Percentiles rank a stretch among this genome's conserved stretches.
phyloP scores from a whole-genome alignment of 1,140 invertebrate genomes.

The Piezodorus guildinii region DNA sequence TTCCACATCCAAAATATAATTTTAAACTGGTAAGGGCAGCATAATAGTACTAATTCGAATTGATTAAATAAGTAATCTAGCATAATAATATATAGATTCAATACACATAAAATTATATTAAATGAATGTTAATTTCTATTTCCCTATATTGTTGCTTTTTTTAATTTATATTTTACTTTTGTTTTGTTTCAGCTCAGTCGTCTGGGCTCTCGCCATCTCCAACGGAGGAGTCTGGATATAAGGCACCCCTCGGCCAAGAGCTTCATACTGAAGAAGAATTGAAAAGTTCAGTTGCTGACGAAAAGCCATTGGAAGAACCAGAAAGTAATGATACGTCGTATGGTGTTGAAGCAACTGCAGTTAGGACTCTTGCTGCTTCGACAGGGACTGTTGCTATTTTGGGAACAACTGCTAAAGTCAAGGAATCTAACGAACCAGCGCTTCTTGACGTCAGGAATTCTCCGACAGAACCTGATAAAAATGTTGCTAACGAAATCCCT shows the following conservation, averaged over 20 bases:
- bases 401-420: slow-evolving; percentile 28
- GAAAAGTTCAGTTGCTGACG: slow-evolving; percentile 6
- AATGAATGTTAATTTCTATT: no score
- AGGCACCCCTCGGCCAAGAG: background rate
- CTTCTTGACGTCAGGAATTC: background rate
- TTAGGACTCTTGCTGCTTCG: slow-evolving; percentile 27
- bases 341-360: slow-evolving; percentile 30
- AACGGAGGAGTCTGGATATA: slow-evolving; percentile 24
- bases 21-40: no score
- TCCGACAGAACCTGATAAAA: background rate
- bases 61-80: no score
- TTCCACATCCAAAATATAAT: no score
- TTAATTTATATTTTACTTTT: slow-evolving; percentile 1
- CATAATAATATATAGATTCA: no score
- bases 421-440: background rate
- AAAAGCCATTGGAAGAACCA: slow-evolving; percentile 23
- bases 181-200: slow-evolving; percentile 25
- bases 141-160: no score
- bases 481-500: background rate
- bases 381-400: slow-evolving; percentile 30
- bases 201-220: slow-evolving; percentile 26
- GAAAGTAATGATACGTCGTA: slow-evolving; percentile 27
- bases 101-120: no score
- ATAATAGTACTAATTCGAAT: no score
- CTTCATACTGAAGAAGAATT: slow-evolving; percentile 11